phyloP scores from a whole-genome alignment of 2,888 invertebrate genomes.

The Parnassius mnemosyne region DNA sequence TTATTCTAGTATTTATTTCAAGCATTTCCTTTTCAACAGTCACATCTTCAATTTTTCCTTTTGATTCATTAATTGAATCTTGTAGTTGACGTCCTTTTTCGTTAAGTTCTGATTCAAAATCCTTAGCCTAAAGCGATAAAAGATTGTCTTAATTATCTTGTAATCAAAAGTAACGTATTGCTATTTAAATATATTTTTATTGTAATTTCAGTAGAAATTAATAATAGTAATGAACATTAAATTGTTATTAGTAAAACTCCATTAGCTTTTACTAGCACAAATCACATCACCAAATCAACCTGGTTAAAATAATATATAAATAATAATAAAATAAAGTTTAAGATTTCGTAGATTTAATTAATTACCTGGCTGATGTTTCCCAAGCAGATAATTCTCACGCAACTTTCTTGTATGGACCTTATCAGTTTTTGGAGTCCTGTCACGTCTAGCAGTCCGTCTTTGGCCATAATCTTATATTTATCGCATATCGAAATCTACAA shows the following conservation, averaged over 20 bases:
- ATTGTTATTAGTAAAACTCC: no score
- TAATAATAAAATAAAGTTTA: no score
- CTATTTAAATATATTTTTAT: no score
- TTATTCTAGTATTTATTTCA: slow-evolving; percentile 22
- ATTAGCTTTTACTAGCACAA: no score
- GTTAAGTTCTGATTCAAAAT: slow-evolving; percentile 29
- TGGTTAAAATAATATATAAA: no score
- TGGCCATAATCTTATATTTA: slow-evolving; percentile 42
- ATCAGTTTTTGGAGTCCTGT: slow-evolving; percentile 42
- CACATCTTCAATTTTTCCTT: slow-evolving; percentile 28
- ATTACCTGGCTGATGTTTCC: slow-evolving; percentile 47
- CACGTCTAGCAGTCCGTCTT: slow-evolving; percentile 51
- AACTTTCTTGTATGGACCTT: slow-evolving; percentile 44
- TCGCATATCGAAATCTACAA: slow-evolving; percentile 56
- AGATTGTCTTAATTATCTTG: neutral
- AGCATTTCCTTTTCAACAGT: slow-evolving; percentile 26
- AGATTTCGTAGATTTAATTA: no score
- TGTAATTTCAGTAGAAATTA: no score
- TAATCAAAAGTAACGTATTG: no score
- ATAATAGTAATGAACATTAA: no score
- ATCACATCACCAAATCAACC: no score
- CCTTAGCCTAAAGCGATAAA: slow-evolving; percentile 29
- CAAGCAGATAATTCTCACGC: slow-evolving; percentile 46
- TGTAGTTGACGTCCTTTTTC: slow-evolving; percentile 33
- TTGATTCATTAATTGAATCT: slow-evolving; percentile 31